Percentiles rank a stretch among this genome's conserved stretches.
phyloP scores from a whole-genome alignment of 2,888 invertebrate species.

The Dorcus parallelipipedus region DNA sequence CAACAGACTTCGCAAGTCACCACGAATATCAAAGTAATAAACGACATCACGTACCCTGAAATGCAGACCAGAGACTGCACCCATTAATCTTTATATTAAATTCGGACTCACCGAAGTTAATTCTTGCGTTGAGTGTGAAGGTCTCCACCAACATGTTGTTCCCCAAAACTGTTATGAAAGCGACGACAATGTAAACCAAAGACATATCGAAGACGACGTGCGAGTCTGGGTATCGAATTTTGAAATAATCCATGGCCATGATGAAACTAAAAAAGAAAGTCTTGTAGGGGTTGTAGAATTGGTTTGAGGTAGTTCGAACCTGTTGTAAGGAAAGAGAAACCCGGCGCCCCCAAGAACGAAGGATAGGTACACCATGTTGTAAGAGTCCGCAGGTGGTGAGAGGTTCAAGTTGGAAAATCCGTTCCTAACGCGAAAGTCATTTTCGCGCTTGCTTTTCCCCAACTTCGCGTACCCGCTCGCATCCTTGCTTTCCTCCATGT shows the following conservation, averaged over 20 bases:
- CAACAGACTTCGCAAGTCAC: conserved; percentile 84
- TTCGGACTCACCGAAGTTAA: conserved; percentile 69
- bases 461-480: conserved; percentile 44
- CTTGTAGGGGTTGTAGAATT: neutral
- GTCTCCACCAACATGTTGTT: conserved; percentile 84
- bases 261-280: conserved; percentile 68
- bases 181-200: conserved; percentile 85
- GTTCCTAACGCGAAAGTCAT: conserved; percentile 44
- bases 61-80: neutral
- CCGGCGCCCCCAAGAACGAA: conserved; percentile 84
- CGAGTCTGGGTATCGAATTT: conserved; percentile 75
- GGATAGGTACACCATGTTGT: conserved; percentile 69
- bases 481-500: conserved; percentile 38
- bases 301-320: conserved; percentile 53
- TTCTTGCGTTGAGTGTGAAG: conserved; percentile 76
- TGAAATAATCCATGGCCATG: conserved; percentile 91
- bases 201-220: conserved; percentile 92
- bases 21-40: conserved; percentile 78
- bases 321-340: conserved; percentile 88
- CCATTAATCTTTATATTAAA: no score
- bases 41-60: conserved; percentile 76
- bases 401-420: conserved; percentile 53
- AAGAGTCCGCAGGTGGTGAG: conserved; percentile 67
- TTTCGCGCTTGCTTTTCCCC: conserved; percentile 35
- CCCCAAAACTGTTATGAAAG: conserved; percentile 79